A percentile compares a stretch with the other conserved stretches of the same genome.
Evolutionary conservation across 2,888 invertebrate species (phyloP).

Genomic region (Zele albiditarsus): DNA sequence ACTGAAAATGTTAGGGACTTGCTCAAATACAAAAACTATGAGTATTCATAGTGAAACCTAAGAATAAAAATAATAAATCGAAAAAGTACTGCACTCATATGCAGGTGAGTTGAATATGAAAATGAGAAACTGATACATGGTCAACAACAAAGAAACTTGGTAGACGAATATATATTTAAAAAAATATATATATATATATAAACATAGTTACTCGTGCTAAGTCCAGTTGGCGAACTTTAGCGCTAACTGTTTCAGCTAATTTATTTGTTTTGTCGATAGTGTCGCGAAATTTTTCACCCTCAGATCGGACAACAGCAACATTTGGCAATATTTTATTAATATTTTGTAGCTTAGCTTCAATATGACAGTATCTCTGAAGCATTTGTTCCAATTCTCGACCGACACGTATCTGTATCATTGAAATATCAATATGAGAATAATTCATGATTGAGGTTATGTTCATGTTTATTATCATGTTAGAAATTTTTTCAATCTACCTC

Average conservation of each 20-base stretch:
- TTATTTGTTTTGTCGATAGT: constrained; percentile 92
- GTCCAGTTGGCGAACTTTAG: constrained; percentile 95
- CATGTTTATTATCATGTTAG: constrained; percentile 12
- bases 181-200: background rate
- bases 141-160: too few species aligned
- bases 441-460: constrained; percentile 26
- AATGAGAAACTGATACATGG: too few species aligned
- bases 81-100: too few species aligned
- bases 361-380: constrained; percentile 82
- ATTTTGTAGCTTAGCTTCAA: constrained; percentile 86
- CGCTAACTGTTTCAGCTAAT: constrained; percentile 94
- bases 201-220: constrained; percentile 82
- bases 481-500: constrained; percentile 58
- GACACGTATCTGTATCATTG: constrained; percentile 75
- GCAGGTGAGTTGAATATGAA: too few species aligned
- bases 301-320: constrained; percentile 83
- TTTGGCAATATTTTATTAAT: constrained; percentile 88
- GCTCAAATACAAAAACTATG: too few species aligned
- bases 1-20: too few species aligned
- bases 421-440: constrained; percentile 3
- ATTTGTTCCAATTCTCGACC: constrained; percentile 82
- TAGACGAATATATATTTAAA: too few species aligned
- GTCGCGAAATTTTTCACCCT: constrained; percentile 86
- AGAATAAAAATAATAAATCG: too few species aligned
- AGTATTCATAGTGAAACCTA: too few species aligned